A percentile compares a stretch with the other conserved stretches of the same genome.
Conservation (phyloP, 2,888 invertebrate genomes). For the Phorcus lineatus region DNA sequence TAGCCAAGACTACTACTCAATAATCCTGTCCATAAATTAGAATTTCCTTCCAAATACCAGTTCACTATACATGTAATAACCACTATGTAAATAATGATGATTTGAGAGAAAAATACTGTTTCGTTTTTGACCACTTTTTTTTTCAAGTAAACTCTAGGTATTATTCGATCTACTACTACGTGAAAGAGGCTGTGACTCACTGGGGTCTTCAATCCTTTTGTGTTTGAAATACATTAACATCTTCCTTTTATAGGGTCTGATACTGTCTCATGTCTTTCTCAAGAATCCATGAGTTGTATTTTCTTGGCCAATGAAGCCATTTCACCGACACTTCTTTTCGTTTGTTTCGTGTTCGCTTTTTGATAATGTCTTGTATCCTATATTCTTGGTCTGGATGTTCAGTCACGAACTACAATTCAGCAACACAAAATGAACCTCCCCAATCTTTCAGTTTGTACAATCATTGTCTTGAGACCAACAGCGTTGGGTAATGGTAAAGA, state of each 20-base stretch:
- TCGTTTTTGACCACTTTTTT: neutral
- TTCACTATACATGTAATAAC: conserved; percentile 12
- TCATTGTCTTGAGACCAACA: conserved; percentile 30
- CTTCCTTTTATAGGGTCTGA: no score
- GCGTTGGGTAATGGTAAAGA: conserved; percentile 31
- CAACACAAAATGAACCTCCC: conserved; percentile 36
- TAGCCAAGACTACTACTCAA: neutral
- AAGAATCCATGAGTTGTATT: conserved; percentile 38
- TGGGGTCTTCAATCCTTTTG: neutral
- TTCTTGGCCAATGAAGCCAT: conserved; percentile 45
- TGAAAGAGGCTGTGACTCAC: neutral
- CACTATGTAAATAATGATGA: neutral
- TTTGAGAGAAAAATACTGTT: conserved; percentile 3
- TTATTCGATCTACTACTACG: no score
- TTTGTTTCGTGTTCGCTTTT: conserved; percentile 29
- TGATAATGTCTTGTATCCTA: conserved; percentile 32
- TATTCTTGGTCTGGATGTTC: conserved; percentile 34
- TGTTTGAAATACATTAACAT: no score
- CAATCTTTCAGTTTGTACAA: conserved; percentile 32
- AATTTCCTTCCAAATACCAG: neutral
- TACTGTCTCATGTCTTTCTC: conserved; percentile 32
- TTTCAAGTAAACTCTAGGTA: neutral
- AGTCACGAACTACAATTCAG: conserved; percentile 35
- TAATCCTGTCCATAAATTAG: conserved; percentile 16
- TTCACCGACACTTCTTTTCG: conserved; percentile 36